Percentiles rank a stretch among this genome's conserved stretches.
These are phyloP conservation scores for Aphis gossypii DNA, from an alignment of 1,140 invertebrate genomes.

Conservation along the genomic window DNA sequence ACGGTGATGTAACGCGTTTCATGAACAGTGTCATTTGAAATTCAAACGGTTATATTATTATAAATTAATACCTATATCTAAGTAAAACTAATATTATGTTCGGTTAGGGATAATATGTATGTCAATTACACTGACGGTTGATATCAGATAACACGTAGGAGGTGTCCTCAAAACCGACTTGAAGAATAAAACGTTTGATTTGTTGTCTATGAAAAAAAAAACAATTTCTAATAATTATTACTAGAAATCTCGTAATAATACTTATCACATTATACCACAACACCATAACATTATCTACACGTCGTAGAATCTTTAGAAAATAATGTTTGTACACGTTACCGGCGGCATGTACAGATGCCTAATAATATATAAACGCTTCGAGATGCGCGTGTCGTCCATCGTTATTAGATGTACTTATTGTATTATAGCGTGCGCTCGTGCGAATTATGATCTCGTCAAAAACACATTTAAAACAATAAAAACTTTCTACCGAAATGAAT, in stretches of 20 bases:
- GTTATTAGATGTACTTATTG: background rate
- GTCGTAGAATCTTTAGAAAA: background rate
- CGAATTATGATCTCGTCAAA: slow-evolving; percentile 36
- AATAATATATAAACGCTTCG: background rate
- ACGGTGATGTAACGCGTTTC: no score
- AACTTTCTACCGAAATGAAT: background rate
- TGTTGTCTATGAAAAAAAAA: background rate
- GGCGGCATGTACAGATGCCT: background rate
- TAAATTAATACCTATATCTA: no score
- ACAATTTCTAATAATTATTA: background rate
- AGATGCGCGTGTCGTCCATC: background rate
- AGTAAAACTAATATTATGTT: no score
- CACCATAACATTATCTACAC: background rate
- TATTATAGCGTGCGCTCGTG: background rate
- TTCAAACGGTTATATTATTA: no score
- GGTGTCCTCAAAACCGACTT: background rate
- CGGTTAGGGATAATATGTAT: no score
- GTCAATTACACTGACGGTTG: background rate
- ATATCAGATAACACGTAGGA: background rate
- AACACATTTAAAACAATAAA: slow-evolving; percentile 49
- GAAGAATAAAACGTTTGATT: background rate
- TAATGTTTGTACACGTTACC: background rate
- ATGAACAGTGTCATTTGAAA: no score
- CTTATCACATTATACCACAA: no score
- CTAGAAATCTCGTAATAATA: no score